phyloP scores from a whole-genome alignment of 2,797 vertebrate species.

The Cyclopterus lumpus region DNA sequence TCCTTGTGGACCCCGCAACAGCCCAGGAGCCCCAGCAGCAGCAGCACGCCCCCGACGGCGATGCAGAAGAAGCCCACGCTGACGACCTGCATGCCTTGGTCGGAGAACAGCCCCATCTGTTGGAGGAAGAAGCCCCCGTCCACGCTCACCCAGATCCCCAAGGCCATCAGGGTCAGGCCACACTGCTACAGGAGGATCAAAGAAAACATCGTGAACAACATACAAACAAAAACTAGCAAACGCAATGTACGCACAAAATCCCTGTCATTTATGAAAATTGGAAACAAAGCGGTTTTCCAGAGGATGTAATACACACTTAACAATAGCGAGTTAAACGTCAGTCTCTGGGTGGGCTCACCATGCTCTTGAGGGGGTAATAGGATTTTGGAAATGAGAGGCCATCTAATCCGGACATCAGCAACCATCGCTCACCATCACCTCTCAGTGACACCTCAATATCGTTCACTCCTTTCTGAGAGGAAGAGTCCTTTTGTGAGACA shows the following conservation, averaged over 20 bases:
- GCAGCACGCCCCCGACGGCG: constrained; percentile 81
- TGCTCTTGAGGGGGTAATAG: constrained; percentile 25
- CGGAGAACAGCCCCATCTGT: constrained; percentile 82
- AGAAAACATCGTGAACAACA: background rate
- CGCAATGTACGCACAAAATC: background rate
- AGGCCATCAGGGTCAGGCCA: constrained; percentile 83
- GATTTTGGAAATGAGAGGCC: constrained; percentile 38
- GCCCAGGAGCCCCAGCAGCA: constrained; percentile 88
- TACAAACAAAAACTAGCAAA: background rate
- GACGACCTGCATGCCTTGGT: constrained; percentile 77
- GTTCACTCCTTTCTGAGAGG: constrained; percentile 1
- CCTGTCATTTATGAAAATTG: background rate
- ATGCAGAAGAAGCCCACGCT: constrained; percentile 90
- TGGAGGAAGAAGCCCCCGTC: constrained; percentile 82
- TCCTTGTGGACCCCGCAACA: constrained; percentile 87
- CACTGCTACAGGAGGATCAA: constrained; percentile 77
- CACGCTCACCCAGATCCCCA: constrained; percentile 90
- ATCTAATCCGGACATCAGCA: constrained; percentile 23
- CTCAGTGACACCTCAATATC: constrained; percentile 31
- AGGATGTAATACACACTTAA: constrained; percentile 10
- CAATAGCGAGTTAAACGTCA: background rate
- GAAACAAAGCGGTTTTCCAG: background rate
- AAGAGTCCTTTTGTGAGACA: constrained; percentile 13
- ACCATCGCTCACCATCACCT: constrained; percentile 23
- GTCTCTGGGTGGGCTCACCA: constrained; percentile 21